These are phyloP conservation scores for Lasioglossum figueresi DNA, from an alignment of 2,888 invertebrate species.

Conservation along the genomic window DNA sequence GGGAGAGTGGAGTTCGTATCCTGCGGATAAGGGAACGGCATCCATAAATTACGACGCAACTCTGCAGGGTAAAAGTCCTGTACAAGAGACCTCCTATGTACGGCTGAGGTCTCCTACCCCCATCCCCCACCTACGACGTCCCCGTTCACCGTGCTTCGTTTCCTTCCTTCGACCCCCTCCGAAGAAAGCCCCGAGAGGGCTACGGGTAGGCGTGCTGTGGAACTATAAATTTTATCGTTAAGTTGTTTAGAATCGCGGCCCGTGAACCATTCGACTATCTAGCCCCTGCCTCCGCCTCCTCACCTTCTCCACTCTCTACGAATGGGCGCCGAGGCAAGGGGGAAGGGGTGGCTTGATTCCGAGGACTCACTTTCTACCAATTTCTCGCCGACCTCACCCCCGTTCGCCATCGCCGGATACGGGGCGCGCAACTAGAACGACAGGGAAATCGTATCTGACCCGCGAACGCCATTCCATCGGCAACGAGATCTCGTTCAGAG, in stretches of 20 bases:
- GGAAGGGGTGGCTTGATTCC: conserved; percentile 75
- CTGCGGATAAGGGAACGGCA: conserved; percentile 84
- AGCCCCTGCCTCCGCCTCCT: conserved; percentile 4
- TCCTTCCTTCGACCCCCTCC: conserved; percentile 35
- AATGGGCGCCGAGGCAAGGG: not conserved
- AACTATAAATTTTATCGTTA: conserved; percentile 84
- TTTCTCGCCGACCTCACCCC: conserved; percentile 60
- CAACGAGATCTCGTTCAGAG: conserved; percentile 50
- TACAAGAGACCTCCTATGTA: conserved; percentile 81
- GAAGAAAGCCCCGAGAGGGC: conserved; percentile 68
- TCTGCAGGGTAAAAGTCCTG: conserved; percentile 83
- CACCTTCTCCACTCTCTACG: conserved; percentile 4
- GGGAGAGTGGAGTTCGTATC: conserved; percentile 82
- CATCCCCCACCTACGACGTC: conserved; percentile 37
- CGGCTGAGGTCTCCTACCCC: conserved; percentile 68
- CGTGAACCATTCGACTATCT: conserved; percentile 75
- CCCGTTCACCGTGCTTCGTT: conserved; percentile 24
- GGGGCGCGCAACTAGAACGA: conserved; percentile 51
- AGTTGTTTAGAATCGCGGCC: conserved; percentile 83
- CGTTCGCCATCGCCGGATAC: conserved; percentile 35
- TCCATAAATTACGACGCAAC: conserved; percentile 84
- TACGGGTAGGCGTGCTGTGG: conserved; percentile 81
- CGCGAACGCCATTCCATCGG: conserved; percentile 62
- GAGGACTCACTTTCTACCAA: conserved; percentile 74
- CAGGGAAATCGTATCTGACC: conserved; percentile 62